Percentiles rank a stretch among this genome's conserved stretches.
Conservation (phyloP, 1,140 invertebrate species). For the Drosophila obscura region DNA sequence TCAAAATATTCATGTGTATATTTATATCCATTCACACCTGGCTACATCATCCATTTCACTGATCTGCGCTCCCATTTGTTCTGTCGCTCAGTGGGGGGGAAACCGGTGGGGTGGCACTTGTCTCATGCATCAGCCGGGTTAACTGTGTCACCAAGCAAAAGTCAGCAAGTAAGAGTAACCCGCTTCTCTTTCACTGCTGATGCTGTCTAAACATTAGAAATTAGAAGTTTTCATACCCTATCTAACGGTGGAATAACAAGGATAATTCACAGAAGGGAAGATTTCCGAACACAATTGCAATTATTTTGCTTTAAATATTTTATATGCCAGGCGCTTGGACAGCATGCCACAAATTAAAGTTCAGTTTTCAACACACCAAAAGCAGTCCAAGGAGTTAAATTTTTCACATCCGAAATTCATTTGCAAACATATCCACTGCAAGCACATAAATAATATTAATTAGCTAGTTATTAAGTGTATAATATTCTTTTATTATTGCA, state of each 20-base stretch:
- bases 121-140: conserved; percentile 24
- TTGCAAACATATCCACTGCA: too few species aligned
- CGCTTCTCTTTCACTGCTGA: background rate
- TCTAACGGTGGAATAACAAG: background rate
- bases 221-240: conserved; percentile 25
- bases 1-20: conserved; percentile 6
- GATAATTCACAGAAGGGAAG: too few species aligned
- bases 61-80: conserved; percentile 28
- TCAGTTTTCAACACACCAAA: too few species aligned
- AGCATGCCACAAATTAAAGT: too few species aligned
- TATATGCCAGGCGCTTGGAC: too few species aligned
- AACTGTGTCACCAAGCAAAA: conserved; percentile 30
- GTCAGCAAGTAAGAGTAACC: conserved; percentile 52
- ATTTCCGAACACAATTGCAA: background rate
- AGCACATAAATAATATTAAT: too few species aligned
- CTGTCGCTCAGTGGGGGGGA: background rate
- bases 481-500: background rate
- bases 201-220: conserved; percentile 11
- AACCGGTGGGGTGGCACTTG: conserved; percentile 33
- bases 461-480: too few species aligned
- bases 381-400: too few species aligned
- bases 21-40: background rate
- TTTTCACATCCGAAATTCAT: too few species aligned
- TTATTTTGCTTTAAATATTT: conserved; percentile 1
- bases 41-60: background rate